A percentile compares a stretch with the other conserved stretches of the same genome.
These are phyloP conservation scores for Eulithis testata DNA, from an alignment of 2,888 invertebrate species.

Conservation along the genomic window DNA sequence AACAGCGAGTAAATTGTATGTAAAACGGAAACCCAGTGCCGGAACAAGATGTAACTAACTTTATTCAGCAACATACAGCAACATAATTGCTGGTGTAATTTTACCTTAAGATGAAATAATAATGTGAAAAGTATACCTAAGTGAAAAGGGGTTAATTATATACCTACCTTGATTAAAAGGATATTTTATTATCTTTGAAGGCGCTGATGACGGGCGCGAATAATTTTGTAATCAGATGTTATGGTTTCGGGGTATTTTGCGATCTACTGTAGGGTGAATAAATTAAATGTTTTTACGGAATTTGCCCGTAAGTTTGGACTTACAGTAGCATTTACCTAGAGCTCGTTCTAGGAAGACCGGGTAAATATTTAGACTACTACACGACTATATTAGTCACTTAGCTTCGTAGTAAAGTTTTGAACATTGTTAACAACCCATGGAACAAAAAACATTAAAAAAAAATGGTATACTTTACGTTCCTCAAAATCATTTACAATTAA, in stretches of 20 bases:
- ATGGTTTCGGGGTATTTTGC: constrained; percentile 1
- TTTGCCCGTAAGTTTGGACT: no score
- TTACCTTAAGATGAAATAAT: constrained; percentile 7
- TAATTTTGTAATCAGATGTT: constrained; percentile 21
- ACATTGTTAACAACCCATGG: no score
- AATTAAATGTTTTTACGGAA: background rate
- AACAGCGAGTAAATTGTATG: no score
- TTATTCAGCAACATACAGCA: background rate
- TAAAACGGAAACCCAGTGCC: no score
- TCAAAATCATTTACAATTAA: no score
- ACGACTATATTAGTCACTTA: no score
- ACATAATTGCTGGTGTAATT: constrained; percentile 12
- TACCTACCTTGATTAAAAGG: constrained; percentile 23
- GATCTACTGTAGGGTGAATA: constrained; percentile 7
- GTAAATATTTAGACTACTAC: no score
- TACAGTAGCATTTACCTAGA: no score
- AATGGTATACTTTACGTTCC: no score
- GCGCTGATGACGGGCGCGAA: constrained; percentile 17
- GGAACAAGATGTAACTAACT: background rate
- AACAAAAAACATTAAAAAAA: no score
- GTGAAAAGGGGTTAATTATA: constrained; percentile 17
- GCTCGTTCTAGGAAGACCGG: no score
- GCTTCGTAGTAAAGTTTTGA: no score
- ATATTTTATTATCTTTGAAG: constrained; percentile 15
- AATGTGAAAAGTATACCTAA: constrained; percentile 17